Evolutionary conservation across 2,888 invertebrate species (phyloP), one percentile per base, ranked within the genome.

Genomic region (Adineta ricciae): DNA sequence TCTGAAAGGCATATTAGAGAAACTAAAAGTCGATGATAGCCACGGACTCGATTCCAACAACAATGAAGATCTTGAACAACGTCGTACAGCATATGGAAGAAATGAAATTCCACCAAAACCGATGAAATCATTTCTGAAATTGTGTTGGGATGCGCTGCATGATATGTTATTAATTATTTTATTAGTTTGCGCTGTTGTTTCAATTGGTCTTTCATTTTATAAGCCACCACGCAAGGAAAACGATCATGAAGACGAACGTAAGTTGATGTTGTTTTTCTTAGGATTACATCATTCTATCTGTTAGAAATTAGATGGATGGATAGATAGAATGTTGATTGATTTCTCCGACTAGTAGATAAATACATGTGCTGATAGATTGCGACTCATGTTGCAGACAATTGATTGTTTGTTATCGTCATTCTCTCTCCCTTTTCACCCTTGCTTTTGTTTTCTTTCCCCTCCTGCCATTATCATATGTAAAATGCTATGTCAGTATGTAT

Each of bases 121-220:
- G 90, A 96, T 97, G 89, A 97, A 97, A 93, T 96, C 96, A 89
- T 97, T 97, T 93, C 93, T 96, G 89, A 94, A 95, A 91, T 93
- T 97, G 92, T 96, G 96, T 89, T 97, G 96, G 96, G 97, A 97
- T 93, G 97, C 97, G 88, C 93, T 97, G 91, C 97, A 96, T 93
- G 97, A 97, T 92, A 95, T 96, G 89, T 97, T 97, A 89, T 94
- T 97, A 90, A 96, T 97, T 91, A 97, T 97, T 92, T 93, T 97
- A 91, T 94, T 96, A 93, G 95, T 96, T 92, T 96, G 96, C 89
- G 96, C 97, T 21, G 73, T 85, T 27, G 83, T 85, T 41, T 85
- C 85, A 27, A 84, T 85, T 32, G 72, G 73, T 21, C 50, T 85
- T 14, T 85, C 85, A 9, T 85, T 85, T 54, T 84, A 84, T 73